Conservation (phyloP, 2,888 invertebrate species). For the Euclidia mi region DNA sequence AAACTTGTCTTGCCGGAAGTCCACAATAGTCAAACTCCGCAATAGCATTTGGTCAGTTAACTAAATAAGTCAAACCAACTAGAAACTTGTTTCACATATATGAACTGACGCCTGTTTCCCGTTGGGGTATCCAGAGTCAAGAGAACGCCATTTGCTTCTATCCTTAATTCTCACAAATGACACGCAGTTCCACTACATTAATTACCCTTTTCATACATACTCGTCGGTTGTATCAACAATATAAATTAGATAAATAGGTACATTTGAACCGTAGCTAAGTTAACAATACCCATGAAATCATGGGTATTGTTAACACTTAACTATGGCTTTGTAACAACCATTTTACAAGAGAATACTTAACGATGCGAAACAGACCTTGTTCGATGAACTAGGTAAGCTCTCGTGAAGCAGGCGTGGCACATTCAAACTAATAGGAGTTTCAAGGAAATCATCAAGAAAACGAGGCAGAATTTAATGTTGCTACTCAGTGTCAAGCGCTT, state of each 20-base stretch:
- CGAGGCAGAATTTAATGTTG: conserved; percentile 35
- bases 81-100: background rate
- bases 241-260: too few relatives aligned
- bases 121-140: too few relatives aligned
- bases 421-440: too few relatives aligned
- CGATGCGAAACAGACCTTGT: conserved; percentile 29
- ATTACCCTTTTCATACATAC: too few relatives aligned
- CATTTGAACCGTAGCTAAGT: background rate
- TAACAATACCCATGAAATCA: too few relatives aligned
- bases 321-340: background rate
- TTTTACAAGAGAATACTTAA: conserved; percentile 25
- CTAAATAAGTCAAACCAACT: background rate
- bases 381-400: conserved; percentile 40
- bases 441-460: conserved; percentile 20
- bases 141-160: too few relatives aligned
- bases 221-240: too few relatives aligned
- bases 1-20: conserved; percentile 1
- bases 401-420: conserved; percentile 15
- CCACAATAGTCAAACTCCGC: background rate
- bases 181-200: too few relatives aligned
- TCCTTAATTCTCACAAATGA: too few relatives aligned
- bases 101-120: background rate
- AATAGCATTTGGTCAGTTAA: conserved; percentile 6
- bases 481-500: conserved; percentile 6
- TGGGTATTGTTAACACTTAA: too few relatives aligned